phyloP scores from a whole-genome alignment of 2,888 invertebrate species.

The Tyria jacobaeae region DNA sequence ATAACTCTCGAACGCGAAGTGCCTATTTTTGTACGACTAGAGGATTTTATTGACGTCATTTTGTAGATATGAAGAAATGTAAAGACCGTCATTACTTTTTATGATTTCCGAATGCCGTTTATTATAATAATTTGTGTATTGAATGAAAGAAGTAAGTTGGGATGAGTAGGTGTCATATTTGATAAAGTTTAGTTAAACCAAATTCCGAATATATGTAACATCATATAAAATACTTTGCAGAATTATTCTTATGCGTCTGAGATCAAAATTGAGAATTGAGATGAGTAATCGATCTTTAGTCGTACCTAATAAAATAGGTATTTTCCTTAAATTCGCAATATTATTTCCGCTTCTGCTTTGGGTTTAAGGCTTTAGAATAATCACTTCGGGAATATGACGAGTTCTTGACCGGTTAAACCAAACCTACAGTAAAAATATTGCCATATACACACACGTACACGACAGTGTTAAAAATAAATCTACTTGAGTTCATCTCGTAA shows the following conservation, averaged over 20 bases:
- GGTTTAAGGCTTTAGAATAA: neutral
- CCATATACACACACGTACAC: too few species aligned
- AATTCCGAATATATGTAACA: too few species aligned
- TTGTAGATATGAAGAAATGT: constrained; percentile 36
- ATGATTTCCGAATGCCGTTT: constrained; percentile 15
- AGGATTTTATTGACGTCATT: constrained; percentile 54
- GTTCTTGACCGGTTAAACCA: neutral
- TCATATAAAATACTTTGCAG: too few species aligned
- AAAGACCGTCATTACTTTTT: constrained; percentile 30
- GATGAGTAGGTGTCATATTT: neutral
- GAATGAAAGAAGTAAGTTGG: neutral
- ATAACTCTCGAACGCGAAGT: constrained; percentile 54
- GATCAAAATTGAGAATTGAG: too few species aligned
- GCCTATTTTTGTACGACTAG: constrained; percentile 48
- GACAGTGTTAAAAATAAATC: too few species aligned
- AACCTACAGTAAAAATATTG: too few species aligned
- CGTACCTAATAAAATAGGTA: neutral
- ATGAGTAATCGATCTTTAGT: too few species aligned
- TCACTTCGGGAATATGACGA: neutral
- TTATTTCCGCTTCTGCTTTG: neutral
- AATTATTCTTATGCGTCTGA: too few species aligned
- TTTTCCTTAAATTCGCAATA: neutral
- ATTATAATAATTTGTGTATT: constrained; percentile 9
- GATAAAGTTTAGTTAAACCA: neutral
- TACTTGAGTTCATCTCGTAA: too few species aligned